Evolutionary conservation across 2,888 invertebrate genomes (phyloP), one percentile per base, ranked within the genome.

Genomic region (Adelognathus sp.): DNA sequence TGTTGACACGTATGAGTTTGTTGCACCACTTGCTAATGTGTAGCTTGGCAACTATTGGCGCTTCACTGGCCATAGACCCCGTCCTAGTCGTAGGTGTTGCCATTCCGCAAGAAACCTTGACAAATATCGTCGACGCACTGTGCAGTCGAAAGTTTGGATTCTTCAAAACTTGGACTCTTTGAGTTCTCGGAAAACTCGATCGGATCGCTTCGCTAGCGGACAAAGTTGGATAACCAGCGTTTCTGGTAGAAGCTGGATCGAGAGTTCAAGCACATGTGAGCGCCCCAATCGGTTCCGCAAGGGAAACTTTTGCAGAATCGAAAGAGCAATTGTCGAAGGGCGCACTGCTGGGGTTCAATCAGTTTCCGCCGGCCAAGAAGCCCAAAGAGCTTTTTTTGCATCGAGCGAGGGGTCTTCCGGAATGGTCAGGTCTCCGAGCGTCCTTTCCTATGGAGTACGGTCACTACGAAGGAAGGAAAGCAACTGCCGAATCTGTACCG

Each of bases 401-500:
- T 64, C 33, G 36, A 50, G 24, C 21, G 3, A 5, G 2, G 7
- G 16, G 18, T 9, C 18, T 9, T 18, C 21, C n/a, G n/a, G 21
- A 4, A 31, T 18, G 21, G 21, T 7, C 2, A 5, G 36, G 63
- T n/a, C n/a, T n/a, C 16, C 29, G 33, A 36, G 3, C 50, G 64
- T 64, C 50, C 18, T 50, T 24, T 33, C 31, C 9, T n/a, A n/a
- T n/a, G 7, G 46, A n/a, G 24, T 16, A 50, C 31, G 2, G 46
- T 24, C 21, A 50, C 46, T 11, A 33, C 33, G 33, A 50, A 9
- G 31, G 50, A 7, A 31, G 36, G 27, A 50, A 41, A 64, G 66
- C 61, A 72, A 54, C 54, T 50, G n/a, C n/a, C 18, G 46, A 76
- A 76, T 76, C 18, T 67, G 64, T 64, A 60, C 63, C 56, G n/a